A percentile compares a stretch with the other conserved stretches of the same genome.
Conservation (phyloP, 1,140 invertebrate genomes). For the Stenopsyche tienmushanensis region DNA sequence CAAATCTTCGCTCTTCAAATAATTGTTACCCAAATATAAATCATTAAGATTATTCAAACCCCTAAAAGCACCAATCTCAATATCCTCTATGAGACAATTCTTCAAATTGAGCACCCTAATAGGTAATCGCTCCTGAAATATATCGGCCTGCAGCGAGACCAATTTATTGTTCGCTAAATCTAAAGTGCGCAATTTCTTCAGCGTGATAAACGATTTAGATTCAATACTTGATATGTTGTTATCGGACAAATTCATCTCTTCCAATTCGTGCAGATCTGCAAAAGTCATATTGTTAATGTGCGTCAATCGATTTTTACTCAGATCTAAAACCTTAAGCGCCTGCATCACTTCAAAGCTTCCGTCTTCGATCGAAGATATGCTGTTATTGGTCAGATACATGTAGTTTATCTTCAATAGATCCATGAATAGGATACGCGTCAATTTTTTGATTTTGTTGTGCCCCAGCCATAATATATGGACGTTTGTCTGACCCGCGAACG, state of each 20-base stretch:
- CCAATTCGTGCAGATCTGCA: conserved; percentile 61
- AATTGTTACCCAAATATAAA: conserved; percentile 69
- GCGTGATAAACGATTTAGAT: conserved; percentile 60
- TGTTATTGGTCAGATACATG: conserved; percentile 82
- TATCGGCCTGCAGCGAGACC: conserved; percentile 58
- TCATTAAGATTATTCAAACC: conserved; percentile 61
- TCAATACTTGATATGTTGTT: conserved; percentile 65
- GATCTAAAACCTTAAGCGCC: conserved; percentile 73
- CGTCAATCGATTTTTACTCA: conserved; percentile 72
- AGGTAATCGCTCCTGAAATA: conserved; percentile 64
- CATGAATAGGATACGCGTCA: conserved; percentile 71
- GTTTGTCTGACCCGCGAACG: conserved; percentile 73
- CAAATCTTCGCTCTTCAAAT: conserved; percentile 65
- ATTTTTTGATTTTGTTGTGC: conserved; percentile 74
- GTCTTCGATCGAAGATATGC: conserved; percentile 76
- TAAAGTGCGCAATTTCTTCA: conserved; percentile 63
- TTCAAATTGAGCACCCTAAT: conserved; percentile 61
- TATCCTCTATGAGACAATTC: conserved; percentile 59
- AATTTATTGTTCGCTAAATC: conserved; percentile 70
- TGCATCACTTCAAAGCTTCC: conserved; percentile 75
- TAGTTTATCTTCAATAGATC: conserved; percentile 74
- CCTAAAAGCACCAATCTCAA: conserved; percentile 60
- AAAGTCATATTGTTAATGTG: conserved; percentile 67
- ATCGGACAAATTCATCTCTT: conserved; percentile 65
- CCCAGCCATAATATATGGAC: conserved; percentile 86